Evolutionary conservation across 2,888 invertebrate species (phyloP), one percentile per base, ranked within the genome.

Genomic region (Rhagophthalmus giganteus): DNA sequence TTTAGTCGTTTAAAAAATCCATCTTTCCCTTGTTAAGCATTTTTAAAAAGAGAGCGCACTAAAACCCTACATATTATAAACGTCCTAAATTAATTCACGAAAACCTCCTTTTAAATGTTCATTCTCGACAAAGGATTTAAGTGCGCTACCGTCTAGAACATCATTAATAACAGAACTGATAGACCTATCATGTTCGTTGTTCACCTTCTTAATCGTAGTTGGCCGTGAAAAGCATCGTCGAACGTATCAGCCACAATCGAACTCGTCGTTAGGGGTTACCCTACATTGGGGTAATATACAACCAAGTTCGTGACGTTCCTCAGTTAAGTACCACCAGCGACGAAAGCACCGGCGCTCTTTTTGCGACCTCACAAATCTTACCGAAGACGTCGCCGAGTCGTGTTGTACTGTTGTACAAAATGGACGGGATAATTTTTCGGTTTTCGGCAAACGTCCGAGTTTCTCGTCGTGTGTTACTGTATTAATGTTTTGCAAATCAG

Each of bases 331-430:
- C 31, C n/a, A 24, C 8, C 24, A 13, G 24, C 13, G 7, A 14
- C n/a, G 7, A 13, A 30, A 7, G 30, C 25, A 12, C 13, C 5
- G 25, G 7, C 30, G 30, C 32, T 25, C 13, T 20, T 41, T 41
- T 5, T 27, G 1, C 14, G 14, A 37, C 8, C 25, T 33, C 11
- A 24, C 20, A 11, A 11, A 52, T 51, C 16, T 73, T 73, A 73
- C 67, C 69, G 11, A 70, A 72, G 55, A 74, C 73, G 10, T 73
- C 75, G 2, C 71, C 72, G 8, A 74, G 74, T 65, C 73, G 73
- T 10, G 74, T n/a, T n/a, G n/a, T n/a, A n/a, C n/a, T n/a, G n/a
- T n/a, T n/a, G n/a, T n/a, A n/a, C n/a, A n/a, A n/a, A n/a, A n/a
- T n/a, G n/a, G n/a, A n/a, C n/a, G n/a, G n/a, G n/a, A n/a, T n/a